Evolutionary conservation across 2,113 vertebrate genomes (phyloP).

Genomic region (Puntigrus tetrazona): DNA sequence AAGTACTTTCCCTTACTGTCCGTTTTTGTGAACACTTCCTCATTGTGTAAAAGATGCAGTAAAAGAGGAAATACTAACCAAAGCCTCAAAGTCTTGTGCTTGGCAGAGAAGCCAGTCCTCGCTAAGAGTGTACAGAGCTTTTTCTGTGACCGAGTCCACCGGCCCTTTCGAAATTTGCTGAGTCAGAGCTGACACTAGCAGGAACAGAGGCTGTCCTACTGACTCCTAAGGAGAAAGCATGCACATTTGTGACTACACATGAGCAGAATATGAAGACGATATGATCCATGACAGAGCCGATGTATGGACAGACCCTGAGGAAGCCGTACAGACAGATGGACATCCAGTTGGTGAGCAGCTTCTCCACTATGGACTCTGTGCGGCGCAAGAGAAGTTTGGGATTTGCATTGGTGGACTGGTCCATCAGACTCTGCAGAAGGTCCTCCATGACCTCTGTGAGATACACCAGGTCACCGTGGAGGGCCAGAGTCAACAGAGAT

Average conservation of each 20-base stretch:
- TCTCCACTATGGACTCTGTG: constrained; percentile 92
- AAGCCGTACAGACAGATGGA: constrained; percentile 95
- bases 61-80: constrained; percentile 75
- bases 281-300: neutral
- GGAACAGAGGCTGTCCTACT: constrained; percentile 89
- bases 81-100: constrained; percentile 84
- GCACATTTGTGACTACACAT: neutral
- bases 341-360: constrained; percentile 97
- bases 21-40: neutral
- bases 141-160: constrained; percentile 89
- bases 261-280: neutral
- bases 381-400: constrained; percentile 90
- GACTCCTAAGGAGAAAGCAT: constrained; percentile 77
- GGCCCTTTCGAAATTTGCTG: constrained; percentile 93
- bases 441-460: constrained; percentile 89
- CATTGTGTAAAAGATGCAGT: neutral
- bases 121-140: constrained; percentile 91
- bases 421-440: constrained; percentile 86
- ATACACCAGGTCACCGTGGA: constrained; percentile 89
- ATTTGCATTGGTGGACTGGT: constrained; percentile 83
- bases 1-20: neutral
- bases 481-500: constrained; percentile 87
- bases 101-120: constrained; percentile 98
- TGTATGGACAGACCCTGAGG: constrained; percentile 79
- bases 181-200: constrained; percentile 87